A percentile compares a stretch with the other conserved stretches of the same genome.
These are phyloP conservation scores for Lepidocolaptes lacrymiger DNA, from an alignment of 2,797 vertebrate genomes.

Conservation along the genomic window DNA sequence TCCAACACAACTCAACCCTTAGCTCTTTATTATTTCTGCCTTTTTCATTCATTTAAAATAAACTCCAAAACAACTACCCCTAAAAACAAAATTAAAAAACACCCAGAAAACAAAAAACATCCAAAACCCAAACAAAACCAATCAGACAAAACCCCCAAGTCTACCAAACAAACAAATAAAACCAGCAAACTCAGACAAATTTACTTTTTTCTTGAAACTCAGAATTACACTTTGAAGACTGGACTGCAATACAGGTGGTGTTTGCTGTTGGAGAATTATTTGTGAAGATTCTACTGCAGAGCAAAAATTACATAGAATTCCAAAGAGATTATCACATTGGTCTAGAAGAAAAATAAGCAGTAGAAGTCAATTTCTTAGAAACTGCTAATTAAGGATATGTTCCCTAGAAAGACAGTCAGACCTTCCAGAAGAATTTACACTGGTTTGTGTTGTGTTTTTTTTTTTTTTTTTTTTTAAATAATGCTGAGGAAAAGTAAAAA, in stretches of 20 bases:
- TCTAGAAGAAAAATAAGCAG: not conserved
- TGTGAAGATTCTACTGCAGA: not conserved
- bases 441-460: not conserved
- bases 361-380: not conserved
- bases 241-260: not conserved
- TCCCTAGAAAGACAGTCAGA: not conserved
- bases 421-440: not conserved
- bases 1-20: not conserved
- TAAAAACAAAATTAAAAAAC: not conserved
- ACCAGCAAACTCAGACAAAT: not conserved
- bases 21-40: not conserved
- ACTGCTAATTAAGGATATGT: not conserved
- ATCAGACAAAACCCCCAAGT: not conserved
- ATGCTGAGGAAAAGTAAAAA: not conserved
- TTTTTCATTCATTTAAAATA: not conserved
- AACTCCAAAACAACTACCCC: not conserved
- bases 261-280: not conserved
- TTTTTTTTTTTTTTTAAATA: not conserved
- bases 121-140: not conserved
- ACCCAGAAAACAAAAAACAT: not conserved
- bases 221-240: not conserved
- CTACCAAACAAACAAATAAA: not conserved
- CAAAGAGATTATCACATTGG: not conserved
- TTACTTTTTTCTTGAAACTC: not conserved
- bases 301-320: not conserved